Percentiles rank a stretch among this genome's conserved stretches.
Conservation (phyloP, 2,888 invertebrate species). For the Falcaria lacertinaria region DNA sequence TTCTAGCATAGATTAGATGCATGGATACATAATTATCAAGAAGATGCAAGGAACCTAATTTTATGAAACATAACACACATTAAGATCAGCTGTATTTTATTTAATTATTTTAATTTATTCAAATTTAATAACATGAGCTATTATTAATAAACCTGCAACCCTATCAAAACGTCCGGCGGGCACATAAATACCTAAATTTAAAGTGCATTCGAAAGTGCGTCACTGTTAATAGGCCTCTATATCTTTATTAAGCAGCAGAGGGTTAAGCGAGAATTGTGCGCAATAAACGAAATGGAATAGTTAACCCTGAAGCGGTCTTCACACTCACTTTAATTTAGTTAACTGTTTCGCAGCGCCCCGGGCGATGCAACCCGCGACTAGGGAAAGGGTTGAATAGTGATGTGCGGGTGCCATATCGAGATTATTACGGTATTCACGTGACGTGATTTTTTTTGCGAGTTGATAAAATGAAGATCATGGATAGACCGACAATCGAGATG, state of each 20-base stretch:
- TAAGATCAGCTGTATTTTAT: no score
- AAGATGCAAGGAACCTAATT: no score
- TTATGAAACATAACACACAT: no score
- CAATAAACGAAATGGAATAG: constrained; percentile 79
- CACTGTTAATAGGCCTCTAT: constrained; percentile 68
- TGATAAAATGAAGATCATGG: no score
- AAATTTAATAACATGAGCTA: no score
- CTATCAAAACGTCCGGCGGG: constrained; percentile 12
- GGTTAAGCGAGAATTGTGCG: constrained; percentile 69
- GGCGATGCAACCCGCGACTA: constrained; percentile 51
- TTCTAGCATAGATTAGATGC: no score
- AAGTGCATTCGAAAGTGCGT: constrained; percentile 38
- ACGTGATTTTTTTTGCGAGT: no score
- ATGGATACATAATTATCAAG: no score
- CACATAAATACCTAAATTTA: constrained; percentile 40
- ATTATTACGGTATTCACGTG: not conserved
- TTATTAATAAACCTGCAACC: not conserved
- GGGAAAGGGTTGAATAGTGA: constrained; percentile 69
- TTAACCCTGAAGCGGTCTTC: constrained; percentile 77
- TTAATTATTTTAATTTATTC: no score
- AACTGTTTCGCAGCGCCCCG: constrained; percentile 72
- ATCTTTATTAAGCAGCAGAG: constrained; percentile 71
- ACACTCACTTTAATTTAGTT: constrained; percentile 79
- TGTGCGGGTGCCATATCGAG: constrained; percentile 14
- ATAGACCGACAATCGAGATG: no score